Base-by-base conservation (phyloP, 35 echinoderm and acorn worm species). In the Chiridota heheva region DNA sequence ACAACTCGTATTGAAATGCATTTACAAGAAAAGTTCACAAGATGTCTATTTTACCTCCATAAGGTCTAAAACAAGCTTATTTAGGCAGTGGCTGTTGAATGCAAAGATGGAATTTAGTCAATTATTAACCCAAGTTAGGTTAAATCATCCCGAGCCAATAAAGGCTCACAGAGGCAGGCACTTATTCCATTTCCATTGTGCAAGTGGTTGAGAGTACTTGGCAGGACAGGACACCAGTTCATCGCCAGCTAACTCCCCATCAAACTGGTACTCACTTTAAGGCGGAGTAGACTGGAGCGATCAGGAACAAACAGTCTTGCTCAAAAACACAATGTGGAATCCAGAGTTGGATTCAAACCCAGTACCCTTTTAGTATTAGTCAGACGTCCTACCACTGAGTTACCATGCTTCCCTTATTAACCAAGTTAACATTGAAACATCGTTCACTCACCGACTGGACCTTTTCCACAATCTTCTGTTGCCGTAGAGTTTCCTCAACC, bases 401-500 rank as follows among this genome's bases (percentile, higher is more conserved):
- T 13, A 65, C 12, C 13, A 65, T 15, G 17, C 30, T 24, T 65
- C 15, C 30, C 30, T 24, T 24, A 22, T 29, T 6, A 42, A 0
- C 7, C 25, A 16, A 36, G n/a, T 36, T 1, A 13, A 18, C 22
- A 42, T 31, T 42, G 39, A 12, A 83, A 4, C 3, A 43, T 7
- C 18, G 7, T 30, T 1, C 45, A 60, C 91, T 74, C 69, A 89
- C 92, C 20, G 43, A 58, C 72, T 90, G 92, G 5, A 90, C 64
- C 44, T 88, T 78, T 33, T 90, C 87, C 40, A 96, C 61, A 13
- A 63, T 22, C 41, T 83, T 96, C 49, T 83, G 69, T 37, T 96
- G 86, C 31, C 67, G 53, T 36, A 96, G 33, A 6, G 47, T 60
- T 1, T 60, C 75, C 58, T 96, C 76, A 1, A 87, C 87, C 26